These are phyloP conservation scores for Megalonaias nervosa DNA, from an alignment of 1,140 invertebrate species.

Conservation along the genomic window DNA sequence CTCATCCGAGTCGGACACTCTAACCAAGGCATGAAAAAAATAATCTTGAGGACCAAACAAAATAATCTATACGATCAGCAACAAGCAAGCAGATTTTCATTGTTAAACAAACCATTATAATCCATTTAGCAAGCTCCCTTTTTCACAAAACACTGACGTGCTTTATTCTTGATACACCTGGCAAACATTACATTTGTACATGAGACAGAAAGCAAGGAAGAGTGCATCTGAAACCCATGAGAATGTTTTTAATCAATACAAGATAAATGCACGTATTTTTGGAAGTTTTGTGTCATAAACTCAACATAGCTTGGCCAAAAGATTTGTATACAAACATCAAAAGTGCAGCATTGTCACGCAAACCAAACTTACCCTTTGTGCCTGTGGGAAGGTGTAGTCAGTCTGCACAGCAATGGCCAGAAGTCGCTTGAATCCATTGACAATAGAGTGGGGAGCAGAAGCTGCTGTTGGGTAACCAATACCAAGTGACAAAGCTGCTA, in stretches of 20 bases:
- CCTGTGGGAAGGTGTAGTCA: conserved; percentile 95
- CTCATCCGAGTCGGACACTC: too few species aligned
- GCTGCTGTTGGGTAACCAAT: conserved; percentile 98
- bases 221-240: neutral
- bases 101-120: too few species aligned
- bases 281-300: neutral
- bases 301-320: neutral
- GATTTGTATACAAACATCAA: neutral
- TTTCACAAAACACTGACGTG: too few species aligned
- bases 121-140: too few species aligned
- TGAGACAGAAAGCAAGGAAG: too few species aligned
- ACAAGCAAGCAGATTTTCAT: too few species aligned
- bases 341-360: neutral
- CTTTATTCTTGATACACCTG: too few species aligned
- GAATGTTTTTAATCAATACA: neutral
- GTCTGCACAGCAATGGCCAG: conserved; percentile 96
- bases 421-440: conserved; percentile 98
- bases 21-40: too few species aligned
- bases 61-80: too few species aligned
- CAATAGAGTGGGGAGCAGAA: conserved; percentile 96
- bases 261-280: neutral
- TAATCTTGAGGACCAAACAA: too few species aligned
- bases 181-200: too few species aligned
- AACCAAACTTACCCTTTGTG: conserved; percentile 80
- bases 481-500: conserved; percentile 93